Evolutionary conservation across 2,888 invertebrate species (phyloP).

Genomic region (Netelia fuscicornis): DNA sequence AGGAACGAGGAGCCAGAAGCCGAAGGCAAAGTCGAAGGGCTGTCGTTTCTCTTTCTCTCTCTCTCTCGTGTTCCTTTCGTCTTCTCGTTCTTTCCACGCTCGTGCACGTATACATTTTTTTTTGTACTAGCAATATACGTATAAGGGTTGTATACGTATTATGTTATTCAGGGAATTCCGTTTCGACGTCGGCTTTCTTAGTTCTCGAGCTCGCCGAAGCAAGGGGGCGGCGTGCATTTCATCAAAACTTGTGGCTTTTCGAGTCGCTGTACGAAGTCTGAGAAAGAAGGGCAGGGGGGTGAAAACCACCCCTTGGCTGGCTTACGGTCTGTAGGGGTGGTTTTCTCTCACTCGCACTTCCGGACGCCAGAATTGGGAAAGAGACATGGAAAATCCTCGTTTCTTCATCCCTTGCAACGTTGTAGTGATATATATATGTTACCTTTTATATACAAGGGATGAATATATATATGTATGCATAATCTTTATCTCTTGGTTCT

Average conservation of each 20-base stretch:
- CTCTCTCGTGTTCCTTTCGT: background rate
- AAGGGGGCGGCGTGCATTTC: constrained; percentile 72
- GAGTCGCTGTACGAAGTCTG: constrained; percentile 33
- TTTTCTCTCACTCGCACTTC: constrained; percentile 11
- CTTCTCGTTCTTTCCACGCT: constrained; percentile 19
- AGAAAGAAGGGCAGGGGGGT: background rate
- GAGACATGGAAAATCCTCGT: constrained; percentile 2
- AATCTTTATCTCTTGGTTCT: constrained; percentile 15
- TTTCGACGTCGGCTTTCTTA: constrained; percentile 60
- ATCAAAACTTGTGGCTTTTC: constrained; percentile 77
- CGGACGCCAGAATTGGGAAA: background rate
- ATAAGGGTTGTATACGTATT: constrained; percentile 5
- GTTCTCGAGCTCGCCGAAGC: constrained; percentile 24
- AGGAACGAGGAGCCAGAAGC: constrained; percentile 33
- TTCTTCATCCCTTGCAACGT: constrained; percentile 21
- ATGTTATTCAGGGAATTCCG: constrained; percentile 43
- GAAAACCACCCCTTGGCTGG: background rate
- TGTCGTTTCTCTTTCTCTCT: constrained; percentile 21
- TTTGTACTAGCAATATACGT: background rate
- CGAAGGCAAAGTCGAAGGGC: constrained; percentile 48
- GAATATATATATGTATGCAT: background rate
- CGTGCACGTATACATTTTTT: background rate
- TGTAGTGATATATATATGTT: background rate
- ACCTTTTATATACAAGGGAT: background rate
- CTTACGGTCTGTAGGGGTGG: constrained; percentile 10